Evolutionary conservation across 2,888 invertebrate species (phyloP), one percentile per base, ranked within the genome.

Genomic region (Anorthoa munda): DNA sequence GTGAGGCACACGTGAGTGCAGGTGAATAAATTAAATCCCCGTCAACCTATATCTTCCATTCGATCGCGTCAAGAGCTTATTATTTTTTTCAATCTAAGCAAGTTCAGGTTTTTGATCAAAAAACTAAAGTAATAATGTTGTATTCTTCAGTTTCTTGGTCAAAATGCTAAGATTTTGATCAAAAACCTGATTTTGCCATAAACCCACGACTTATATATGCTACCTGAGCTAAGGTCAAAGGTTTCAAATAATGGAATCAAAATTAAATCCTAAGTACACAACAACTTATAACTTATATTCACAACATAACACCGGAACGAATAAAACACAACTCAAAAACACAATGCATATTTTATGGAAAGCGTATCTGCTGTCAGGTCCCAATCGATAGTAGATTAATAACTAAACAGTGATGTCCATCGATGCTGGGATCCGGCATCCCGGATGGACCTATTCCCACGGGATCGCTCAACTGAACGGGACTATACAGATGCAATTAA

Each of bases 401-500:
- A 77, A 80, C 77, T 77, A 79, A 78, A 69, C 53, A 75, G 75
- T 59, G 60, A 75, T 79, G 65, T 72, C 59, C 59, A 71, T 46
- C 48, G 58, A 64, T 70, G n/a, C 26, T 51, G 55, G 63, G 45
- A 66, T 67, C 59, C 79, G 45, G 58, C 45, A 60, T 64, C 60
- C 79, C 82, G 66, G 58, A 67, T 82, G 82, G 26, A 67, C 45
- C 45, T 66, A 70, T 82, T 83, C 82, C 74, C 82, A 80, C 61
- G 80, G 72, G 66, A 68, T 50, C 77, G 50, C 66, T 75, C 77
- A 63, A 66, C 59, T 69, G 66, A n/a, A 21, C 65, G 64, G n/a
- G 17, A n/a, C 53, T 80, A 61, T 82, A 70, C 70, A 55, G 72
- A 77, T 69, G 72, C 80, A 83, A 83, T 83, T 82, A 83, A 80